A percentile compares a stretch with the other conserved stretches of the same genome.
Conservation (phyloP, 2,888 invertebrate genomes). For the Tortricodes alternella region DNA sequence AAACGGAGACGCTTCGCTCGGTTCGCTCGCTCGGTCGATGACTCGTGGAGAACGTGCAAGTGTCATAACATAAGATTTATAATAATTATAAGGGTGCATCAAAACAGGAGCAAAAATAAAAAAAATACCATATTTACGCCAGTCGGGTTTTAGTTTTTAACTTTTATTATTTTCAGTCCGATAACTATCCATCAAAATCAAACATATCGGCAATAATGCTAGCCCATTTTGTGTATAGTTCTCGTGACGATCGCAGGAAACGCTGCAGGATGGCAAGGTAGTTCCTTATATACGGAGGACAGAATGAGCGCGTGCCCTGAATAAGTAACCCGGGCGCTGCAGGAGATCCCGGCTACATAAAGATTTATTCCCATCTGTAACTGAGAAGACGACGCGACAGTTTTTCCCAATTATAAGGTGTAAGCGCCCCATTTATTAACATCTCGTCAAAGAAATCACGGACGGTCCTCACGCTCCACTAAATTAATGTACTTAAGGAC, state of each 20-base stretch:
- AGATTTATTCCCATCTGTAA: constrained; percentile 82
- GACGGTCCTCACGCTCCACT: constrained; percentile 36
- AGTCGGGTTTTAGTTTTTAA: no score
- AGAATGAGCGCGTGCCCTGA: constrained; percentile 72
- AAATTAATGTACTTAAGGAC: constrained; percentile 21
- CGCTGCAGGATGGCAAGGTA: constrained; percentile 5
- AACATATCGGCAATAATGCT: background rate
- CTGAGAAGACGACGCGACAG: constrained; percentile 79
- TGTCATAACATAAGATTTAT: no score
- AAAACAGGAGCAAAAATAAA: no score
- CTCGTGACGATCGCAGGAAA: constrained; percentile 3
- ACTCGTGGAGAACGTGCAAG: no score
- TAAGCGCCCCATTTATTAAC: constrained; percentile 79
- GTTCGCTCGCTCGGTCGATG: no score
- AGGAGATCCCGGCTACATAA: constrained; percentile 68
- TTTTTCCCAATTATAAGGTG: constrained; percentile 81
- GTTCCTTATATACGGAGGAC: constrained; percentile 78
- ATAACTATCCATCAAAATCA: background rate
- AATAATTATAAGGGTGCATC: no score
- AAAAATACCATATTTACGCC: no score
- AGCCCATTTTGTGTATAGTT: background rate
- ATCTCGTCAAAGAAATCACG: constrained; percentile 75
- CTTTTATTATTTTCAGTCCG: no score
- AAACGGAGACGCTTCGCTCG: no score
- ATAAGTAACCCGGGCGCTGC: constrained; percentile 62